Evolutionary conservation across 2,888 invertebrate genomes (phyloP).

Genomic region (Pseudococcus longispinus): DNA sequence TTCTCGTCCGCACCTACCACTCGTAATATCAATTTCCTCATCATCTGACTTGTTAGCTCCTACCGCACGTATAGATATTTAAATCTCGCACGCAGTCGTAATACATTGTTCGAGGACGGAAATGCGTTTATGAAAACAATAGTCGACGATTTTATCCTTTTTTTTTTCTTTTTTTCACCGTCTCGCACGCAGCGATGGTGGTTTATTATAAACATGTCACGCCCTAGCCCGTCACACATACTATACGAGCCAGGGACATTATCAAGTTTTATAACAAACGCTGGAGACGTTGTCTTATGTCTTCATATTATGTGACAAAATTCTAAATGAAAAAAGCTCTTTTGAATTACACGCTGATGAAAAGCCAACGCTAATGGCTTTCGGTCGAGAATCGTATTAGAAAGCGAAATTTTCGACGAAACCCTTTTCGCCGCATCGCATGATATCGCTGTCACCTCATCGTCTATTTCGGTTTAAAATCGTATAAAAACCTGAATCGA

Average conservation of each 20-base stretch:
- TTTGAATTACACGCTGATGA: conserved; percentile 21
- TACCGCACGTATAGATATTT: neutral
- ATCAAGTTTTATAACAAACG: conserved; percentile 37
- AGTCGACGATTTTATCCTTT: conserved; percentile 25
- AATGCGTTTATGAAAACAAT: conserved; percentile 42
- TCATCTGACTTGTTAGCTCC: neutral
- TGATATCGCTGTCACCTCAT: neutral
- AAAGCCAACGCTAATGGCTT: conserved; percentile 24
- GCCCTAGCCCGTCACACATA: conserved; percentile 23
- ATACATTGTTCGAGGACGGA: neutral
- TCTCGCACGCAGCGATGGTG: neutral
- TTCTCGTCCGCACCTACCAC: neutral
- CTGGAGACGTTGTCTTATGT: conserved; percentile 36
- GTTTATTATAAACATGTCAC: conserved; percentile 46
- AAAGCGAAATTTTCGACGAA: conserved; percentile 17
- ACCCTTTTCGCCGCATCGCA: neutral
- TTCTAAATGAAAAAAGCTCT: conserved; percentile 26
- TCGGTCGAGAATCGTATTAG: conserved; percentile 13
- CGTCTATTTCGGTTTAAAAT: neutral
- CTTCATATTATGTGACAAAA: conserved; percentile 46
- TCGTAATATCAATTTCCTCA: neutral
- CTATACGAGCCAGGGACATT: conserved; percentile 5
- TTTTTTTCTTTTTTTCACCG: conserved; percentile 4
- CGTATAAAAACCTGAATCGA: neutral
- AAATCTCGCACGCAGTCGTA: neutral